phyloP scores from a whole-genome alignment of 2,797 vertebrate genomes.

The Phoeniculus purpureus region DNA sequence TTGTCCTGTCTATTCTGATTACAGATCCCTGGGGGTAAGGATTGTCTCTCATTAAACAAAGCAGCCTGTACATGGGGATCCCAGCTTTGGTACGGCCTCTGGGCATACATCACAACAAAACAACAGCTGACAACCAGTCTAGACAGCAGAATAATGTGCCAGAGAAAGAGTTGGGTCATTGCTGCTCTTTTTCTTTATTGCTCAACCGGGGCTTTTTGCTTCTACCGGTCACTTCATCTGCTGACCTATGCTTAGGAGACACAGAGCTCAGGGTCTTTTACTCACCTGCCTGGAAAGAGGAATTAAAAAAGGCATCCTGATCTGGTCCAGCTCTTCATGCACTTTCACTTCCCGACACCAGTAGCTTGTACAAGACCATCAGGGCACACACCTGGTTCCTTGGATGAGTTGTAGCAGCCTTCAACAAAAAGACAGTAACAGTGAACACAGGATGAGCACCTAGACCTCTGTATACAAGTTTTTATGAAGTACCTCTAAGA shows the following conservation, averaged over 20 bases:
- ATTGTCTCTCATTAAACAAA: conserved; percentile 48
- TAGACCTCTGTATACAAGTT: background rate
- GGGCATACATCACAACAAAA: conserved; percentile 40
- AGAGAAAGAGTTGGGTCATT: conserved; percentile 19
- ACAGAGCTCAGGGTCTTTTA: background rate
- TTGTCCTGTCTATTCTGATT: conserved; percentile 45
- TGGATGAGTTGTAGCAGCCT: background rate
- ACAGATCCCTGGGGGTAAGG: conserved; percentile 22
- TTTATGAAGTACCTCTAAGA: background rate
- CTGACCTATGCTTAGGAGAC: background rate
- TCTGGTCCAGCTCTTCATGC: background rate
- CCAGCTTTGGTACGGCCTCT: conserved; percentile 40
- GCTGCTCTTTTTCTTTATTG: background rate
- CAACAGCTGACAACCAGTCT: conserved; percentile 47
- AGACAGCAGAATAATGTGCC: conserved; percentile 33
- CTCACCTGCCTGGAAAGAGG: background rate
- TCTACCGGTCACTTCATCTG: background rate
- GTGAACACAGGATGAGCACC: accelerated
- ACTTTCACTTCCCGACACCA: background rate
- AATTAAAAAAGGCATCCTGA: background rate
- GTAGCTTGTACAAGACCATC: background rate
- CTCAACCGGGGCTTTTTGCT: background rate
- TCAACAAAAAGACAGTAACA: background rate
- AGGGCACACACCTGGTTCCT: background rate
- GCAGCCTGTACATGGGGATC: conserved; percentile 20